Evolutionary conservation across 2,113 vertebrate genomes (phyloP).

Genomic region (Silurus meridionalis): DNA sequence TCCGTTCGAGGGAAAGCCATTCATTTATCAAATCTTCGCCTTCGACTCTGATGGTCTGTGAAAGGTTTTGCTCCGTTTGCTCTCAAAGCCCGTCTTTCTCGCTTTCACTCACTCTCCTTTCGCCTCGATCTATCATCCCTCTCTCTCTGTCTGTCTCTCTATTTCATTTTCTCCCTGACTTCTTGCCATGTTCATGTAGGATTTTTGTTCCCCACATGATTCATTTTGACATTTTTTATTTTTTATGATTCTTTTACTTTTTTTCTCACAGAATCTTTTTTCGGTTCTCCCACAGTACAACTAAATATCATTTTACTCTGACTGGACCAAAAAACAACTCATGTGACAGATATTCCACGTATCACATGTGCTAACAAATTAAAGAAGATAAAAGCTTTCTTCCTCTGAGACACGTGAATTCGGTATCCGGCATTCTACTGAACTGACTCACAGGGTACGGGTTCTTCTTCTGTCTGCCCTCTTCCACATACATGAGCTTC

Average conservation of each 20-base stretch:
- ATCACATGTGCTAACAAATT: neutral
- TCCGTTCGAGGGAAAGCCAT: neutral
- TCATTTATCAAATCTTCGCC: conserved; percentile 22
- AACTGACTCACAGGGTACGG: neutral
- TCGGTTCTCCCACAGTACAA: no score
- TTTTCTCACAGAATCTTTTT: no score
- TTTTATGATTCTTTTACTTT: neutral
- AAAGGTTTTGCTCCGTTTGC: neutral
- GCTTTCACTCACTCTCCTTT: neutral
- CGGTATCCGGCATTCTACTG: neutral
- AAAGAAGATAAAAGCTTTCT: no score
- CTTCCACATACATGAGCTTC: neutral
- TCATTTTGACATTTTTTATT: neutral
- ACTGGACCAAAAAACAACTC: no score
- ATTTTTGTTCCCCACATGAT: neutral
- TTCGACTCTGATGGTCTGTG: neutral
- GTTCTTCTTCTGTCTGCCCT: neutral
- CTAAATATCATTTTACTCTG: no score
- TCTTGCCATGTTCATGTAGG: neutral
- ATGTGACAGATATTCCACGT: neutral
- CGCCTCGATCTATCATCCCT: neutral
- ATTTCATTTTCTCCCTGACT: neutral
- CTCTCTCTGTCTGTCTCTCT: neutral
- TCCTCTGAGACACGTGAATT: neutral
- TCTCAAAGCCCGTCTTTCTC: neutral